Conservation (phyloP, 2,113 vertebrate genomes). For the Centropus bengalensis region DNA sequence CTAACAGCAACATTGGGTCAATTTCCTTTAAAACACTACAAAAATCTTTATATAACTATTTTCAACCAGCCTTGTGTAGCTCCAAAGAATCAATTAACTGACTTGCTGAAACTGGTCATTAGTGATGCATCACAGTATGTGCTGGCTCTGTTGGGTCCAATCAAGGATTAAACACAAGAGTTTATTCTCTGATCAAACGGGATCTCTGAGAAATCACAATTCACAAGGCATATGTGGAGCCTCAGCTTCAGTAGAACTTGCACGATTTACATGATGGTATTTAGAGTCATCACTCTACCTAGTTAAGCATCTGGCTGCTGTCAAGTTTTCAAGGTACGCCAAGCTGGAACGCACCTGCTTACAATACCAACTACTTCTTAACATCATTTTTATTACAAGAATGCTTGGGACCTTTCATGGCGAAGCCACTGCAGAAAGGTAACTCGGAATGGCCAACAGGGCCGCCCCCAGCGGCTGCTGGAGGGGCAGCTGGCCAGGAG, state of each 20-base stretch:
- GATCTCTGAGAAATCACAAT: slow-evolving; percentile 8
- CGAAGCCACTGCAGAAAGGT: neutral
- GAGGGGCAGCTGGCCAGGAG: neutral
- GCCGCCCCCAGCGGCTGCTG: neutral
- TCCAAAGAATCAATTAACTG: neutral
- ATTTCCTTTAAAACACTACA: neutral
- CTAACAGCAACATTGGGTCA: neutral
- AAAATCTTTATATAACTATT: neutral
- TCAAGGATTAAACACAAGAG: neutral
- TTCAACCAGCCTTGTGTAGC: neutral
- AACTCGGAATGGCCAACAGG: neutral
- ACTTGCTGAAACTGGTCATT: neutral
- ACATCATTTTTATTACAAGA: neutral
- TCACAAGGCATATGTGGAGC: neutral
- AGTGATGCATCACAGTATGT: neutral
- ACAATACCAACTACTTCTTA: neutral
- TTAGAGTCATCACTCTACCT: neutral
- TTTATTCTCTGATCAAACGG: neutral
- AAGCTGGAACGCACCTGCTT: slow-evolving; percentile 18
- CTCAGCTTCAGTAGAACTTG: neutral
- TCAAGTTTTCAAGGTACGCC: neutral
- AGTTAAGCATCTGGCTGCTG: slow-evolving; percentile 43
- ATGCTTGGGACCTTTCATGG: rapidly evolving
- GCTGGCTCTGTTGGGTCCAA: neutral
- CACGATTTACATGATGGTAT: slow-evolving; percentile 19